Evolutionary conservation across 2,888 invertebrate genomes (phyloP), one percentile per base, ranked within the genome.

Genomic region (Rotaria sp.): DNA sequence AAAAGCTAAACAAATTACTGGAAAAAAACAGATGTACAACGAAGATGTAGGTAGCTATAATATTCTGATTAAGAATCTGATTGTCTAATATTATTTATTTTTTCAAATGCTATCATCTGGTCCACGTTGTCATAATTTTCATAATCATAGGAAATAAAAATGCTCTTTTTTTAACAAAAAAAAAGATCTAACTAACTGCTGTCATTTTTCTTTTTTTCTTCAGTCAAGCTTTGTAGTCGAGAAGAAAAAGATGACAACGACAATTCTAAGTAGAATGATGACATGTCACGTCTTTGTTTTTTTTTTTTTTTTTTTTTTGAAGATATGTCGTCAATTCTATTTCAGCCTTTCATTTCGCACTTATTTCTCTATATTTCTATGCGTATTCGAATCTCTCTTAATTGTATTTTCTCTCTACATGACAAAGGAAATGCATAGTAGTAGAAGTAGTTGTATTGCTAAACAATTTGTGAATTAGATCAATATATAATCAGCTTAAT

Each of bases 261-360:
- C 30, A 30, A 67, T 67, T 67, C 21, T 67, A 67, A 67, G 67
- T 67, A 67, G 67, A 67, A 67, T 67, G 35, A 35, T 67, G 67
- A 67, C 67, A 67, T 67, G 67, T 67, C 67, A 67, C 67, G 67
- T 67, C 67, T 67, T 67, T 67, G 67, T 67, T 35, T 21, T n/a
- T n/a, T n/a, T n/a, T n/a, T n/a, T n/a, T n/a, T n/a, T n/a, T n/a
- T n/a, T n/a, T n/a, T n/a, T 35, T 35, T 67, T 67, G 11, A 67
- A 30, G 67, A 67, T 67, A 18, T 67, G 30, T 35, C 35, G 67
- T 35, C 67, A 38, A 21, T 67, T 30, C 30, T 35, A 67, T 67
- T 67, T 67, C 35, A 67, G 15, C 35, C 67, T 67, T 67, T 67
- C 35, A 67, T 67, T 67, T 35, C 21, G 35, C 30, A 67, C 21